Percentiles rank a stretch among this genome's conserved stretches.
phyloP scores from a whole-genome alignment of 2,113 vertebrate species.

The Mobula hypostoma region DNA sequence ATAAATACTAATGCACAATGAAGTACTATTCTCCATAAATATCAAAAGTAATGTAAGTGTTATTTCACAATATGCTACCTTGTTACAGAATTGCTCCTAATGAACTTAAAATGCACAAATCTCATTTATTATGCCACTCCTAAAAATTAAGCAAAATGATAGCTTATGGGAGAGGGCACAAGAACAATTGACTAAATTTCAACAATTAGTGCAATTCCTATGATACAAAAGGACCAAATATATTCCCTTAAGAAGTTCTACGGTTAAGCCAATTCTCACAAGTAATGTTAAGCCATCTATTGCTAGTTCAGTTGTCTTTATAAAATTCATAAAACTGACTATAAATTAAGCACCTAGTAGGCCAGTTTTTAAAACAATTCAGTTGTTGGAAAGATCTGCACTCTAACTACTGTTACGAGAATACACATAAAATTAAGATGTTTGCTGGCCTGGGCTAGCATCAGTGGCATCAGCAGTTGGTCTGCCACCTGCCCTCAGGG shows the following conservation, averaged over 20 bases:
- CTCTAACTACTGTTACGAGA: too few relatives aligned
- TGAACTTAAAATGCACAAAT: neutral
- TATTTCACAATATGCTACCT: neutral
- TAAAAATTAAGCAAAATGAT: neutral
- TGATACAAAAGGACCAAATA: neutral
- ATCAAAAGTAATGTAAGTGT: neutral
- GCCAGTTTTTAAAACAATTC: neutral
- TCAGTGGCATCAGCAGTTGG: too few relatives aligned
- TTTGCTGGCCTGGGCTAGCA: too few relatives aligned
- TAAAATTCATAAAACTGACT: neutral
- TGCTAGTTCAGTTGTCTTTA: neutral
- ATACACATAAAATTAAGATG: too few relatives aligned
- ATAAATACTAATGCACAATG: neutral
- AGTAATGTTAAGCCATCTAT: neutral
- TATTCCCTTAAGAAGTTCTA: neutral
- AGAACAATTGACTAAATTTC: neutral
- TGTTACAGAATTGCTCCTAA: neutral
- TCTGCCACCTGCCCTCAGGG: too few relatives aligned
- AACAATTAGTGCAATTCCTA: neutral
- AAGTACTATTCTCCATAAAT: neutral
- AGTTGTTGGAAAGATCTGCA: neutral
- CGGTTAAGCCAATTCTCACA: neutral
- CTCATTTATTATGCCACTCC: neutral
- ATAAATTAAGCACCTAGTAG: neutral
- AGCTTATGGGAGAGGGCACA: neutral